Base-by-base conservation (phyloP, 2,888 invertebrate genomes). In the Tribolium freemani region DNA sequence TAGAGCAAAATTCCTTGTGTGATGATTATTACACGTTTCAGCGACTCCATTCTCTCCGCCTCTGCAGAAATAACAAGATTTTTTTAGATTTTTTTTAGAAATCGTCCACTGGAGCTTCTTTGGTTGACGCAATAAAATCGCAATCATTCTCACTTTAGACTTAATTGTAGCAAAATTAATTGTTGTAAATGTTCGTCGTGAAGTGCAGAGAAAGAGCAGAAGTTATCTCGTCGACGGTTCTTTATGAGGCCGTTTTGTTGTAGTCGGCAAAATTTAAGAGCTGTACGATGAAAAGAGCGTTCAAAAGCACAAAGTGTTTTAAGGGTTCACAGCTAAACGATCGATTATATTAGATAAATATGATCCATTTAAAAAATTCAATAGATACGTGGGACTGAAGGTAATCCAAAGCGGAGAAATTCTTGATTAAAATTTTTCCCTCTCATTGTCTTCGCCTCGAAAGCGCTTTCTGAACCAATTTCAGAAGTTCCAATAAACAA, bases 181-280 rank as follows among this genome's bases (percentile, higher is more conserved):
- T 50, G 60, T 26, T 61, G 60, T 26, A 58, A 58, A 58, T 46
- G 58, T 45, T 44, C 45, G 45, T 45, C 45, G 21, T n/a, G 11
- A 38, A 21, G 38, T 10, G 56, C 4, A 58, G 58, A 5, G 9
- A 61, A 48, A 61, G 48, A 30, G 26, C 20, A 51, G 51, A 16
- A 51, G 51, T 63, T 63, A 53, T 53, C 51, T 51, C 38, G 5
- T 50, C 30, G 45, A 30, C 30, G 48, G 38, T 63, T 50, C 63
- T 51, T 63, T 63, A 44, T 51, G n/a, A 38, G n/a, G 5, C 11
- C 63, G 26, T 60, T 60, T 60, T 60, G 60, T 60, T 60, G 30
- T 60, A 60, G 21, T 48, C 60, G 13, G 60, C 48, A 48, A 26
- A 60, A 60, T 60, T 60, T 60, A 60, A 60, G 60, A 60, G 60